Conservation (phyloP, 2,888 invertebrate species). For the Pseudoips prasinana region DNA sequence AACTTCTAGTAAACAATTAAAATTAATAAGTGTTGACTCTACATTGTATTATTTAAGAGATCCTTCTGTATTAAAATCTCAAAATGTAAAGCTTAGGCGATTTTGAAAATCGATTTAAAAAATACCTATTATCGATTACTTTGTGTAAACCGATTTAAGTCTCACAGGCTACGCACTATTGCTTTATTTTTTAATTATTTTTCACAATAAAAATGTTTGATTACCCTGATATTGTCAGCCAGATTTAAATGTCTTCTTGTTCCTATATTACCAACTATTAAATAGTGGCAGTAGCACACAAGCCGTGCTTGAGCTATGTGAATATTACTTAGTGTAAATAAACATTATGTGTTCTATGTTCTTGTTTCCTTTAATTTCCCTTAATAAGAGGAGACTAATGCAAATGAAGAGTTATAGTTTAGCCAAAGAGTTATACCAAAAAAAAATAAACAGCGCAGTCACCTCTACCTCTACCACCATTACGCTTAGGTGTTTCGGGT, state of each 20-base stretch:
- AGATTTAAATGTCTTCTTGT: constrained; percentile 21
- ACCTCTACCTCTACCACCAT: no score
- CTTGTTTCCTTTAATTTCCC: constrained; percentile 30
- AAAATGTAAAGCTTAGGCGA: neutral
- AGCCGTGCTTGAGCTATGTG: constrained; percentile 44
- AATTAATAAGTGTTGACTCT: no score
- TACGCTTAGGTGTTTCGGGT: no score
- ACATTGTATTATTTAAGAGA: no score
- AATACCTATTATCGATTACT: neutral
- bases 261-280: constrained; percentile 25
- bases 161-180: no score
- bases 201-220: neutral
- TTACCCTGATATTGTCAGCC: constrained; percentile 15
- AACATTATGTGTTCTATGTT: constrained; percentile 71
- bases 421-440: no score
- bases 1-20: no score
- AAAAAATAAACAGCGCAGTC: neutral
- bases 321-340: constrained; percentile 76
- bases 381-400: neutral
- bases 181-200: no score
- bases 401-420: no score
- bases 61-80: constrained; percentile 10
- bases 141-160: no score
- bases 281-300: constrained; percentile 21
- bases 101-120: constrained; percentile 3